phyloP scores from a whole-genome alignment of 2,888 invertebrate genomes.

The Hydraecia micacea region DNA sequence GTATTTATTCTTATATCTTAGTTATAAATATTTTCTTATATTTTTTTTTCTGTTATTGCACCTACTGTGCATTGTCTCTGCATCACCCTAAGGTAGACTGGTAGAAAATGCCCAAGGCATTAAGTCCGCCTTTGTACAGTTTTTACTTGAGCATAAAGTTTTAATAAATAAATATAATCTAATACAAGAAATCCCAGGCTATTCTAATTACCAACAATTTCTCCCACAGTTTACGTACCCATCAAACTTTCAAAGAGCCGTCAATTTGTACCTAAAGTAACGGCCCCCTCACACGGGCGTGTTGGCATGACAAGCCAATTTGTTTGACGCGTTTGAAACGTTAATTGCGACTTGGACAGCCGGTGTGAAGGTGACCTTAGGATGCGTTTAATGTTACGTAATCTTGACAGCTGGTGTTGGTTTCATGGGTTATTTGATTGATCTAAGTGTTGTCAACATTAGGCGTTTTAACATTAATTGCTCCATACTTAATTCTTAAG shows the following conservation, averaged over 20 bases:
- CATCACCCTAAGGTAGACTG: too few relatives aligned
- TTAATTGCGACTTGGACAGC: slow-evolving; percentile 64
- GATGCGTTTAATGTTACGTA: slow-evolving; percentile 59
- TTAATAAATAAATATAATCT: not conserved
- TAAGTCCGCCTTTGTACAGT: too few relatives aligned
- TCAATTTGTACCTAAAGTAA: slow-evolving; percentile 53
- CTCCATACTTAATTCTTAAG: not conserved
- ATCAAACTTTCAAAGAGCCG: slow-evolving; percentile 57
- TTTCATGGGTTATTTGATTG: slow-evolving; percentile 45
- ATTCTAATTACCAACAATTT: slow-evolving; percentile 44
- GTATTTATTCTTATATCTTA: too few relatives aligned
- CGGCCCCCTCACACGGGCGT: slow-evolving; percentile 73
- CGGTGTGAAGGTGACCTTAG: slow-evolving; percentile 68
- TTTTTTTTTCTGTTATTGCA: too few relatives aligned
- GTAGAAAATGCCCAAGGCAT: too few relatives aligned
- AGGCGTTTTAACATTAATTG: slow-evolving; percentile 30
- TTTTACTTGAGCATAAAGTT: too few relatives aligned
- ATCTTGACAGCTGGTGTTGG: slow-evolving; percentile 59
- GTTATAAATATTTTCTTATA: too few relatives aligned
- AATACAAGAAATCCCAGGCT: slow-evolving; percentile 7
- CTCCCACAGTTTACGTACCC: slow-evolving; percentile 50
- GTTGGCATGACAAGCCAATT: slow-evolving; percentile 85
- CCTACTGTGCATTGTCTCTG: too few relatives aligned
- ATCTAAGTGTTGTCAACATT: slow-evolving; percentile 41
- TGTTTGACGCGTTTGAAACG: slow-evolving; percentile 77